phyloP scores from a whole-genome alignment of 37 sponge, comb jelly and placozoan genomes.

The Haliclona indistincta region DNA sequence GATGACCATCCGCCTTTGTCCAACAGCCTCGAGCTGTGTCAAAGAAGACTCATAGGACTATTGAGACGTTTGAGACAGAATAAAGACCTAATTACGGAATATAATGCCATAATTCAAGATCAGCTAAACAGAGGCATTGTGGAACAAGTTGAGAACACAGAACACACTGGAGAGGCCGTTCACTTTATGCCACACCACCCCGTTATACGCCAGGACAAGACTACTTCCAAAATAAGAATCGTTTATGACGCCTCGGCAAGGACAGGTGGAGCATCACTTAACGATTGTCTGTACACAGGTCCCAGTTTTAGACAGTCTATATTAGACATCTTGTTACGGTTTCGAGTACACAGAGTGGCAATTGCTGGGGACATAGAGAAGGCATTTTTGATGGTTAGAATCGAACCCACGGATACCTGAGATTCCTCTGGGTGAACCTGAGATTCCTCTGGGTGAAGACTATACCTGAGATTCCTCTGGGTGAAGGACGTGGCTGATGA shows the following conservation, averaged over 20 bases:
- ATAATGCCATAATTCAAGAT: neutral
- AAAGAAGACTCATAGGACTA: constrained; percentile 1
- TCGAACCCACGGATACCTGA: constrained; percentile 3
- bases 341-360: constrained; percentile 28
- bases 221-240: constrained; percentile 26
- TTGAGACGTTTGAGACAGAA: neutral
- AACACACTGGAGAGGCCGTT: neutral
- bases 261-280: constrained; percentile 35
- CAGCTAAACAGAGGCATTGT: constrained; percentile 33
- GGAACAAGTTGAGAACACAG: constrained; percentile 11
- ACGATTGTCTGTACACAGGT: constrained; percentile 32
- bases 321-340: constrained; percentile 18
- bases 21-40: neutral
- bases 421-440: too few species aligned
- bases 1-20: neutral
- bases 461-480: constrained; percentile 13
- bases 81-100: neutral
- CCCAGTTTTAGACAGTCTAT: constrained; percentile 45
- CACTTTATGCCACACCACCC: constrained; percentile 49
- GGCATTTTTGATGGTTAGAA: constrained; percentile 34
- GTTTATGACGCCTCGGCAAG: constrained; percentile 47
- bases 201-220: constrained; percentile 36
- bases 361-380: constrained; percentile 43
- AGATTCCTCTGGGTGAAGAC: too few species aligned
- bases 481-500: neutral